Conservation (phyloP, 1,140 invertebrate species). For the Trachymyrmex cornetzi region DNA sequence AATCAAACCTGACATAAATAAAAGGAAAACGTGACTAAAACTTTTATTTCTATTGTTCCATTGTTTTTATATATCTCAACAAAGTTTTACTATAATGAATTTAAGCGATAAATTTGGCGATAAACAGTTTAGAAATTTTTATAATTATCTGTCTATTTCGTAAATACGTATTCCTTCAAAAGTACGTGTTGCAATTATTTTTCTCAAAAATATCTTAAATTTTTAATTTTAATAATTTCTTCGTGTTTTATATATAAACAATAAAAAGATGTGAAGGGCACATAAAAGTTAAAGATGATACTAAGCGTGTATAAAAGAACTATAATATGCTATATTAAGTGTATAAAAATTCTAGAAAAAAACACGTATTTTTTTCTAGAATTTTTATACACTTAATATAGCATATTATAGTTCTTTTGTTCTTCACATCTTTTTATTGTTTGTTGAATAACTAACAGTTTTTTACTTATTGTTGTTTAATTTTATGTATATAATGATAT, state of each 20-base stretch:
- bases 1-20: neutral
- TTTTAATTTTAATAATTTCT: neutral
- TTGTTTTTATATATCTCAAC: neutral
- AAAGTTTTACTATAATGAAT: constrained; percentile 11
- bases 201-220: neutral
- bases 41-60: neutral
- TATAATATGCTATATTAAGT: too few relatives aligned
- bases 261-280: too few relatives aligned
- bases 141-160: neutral
- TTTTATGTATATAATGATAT: neutral
- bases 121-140: neutral
- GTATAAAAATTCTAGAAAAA: too few relatives aligned
- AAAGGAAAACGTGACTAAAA: neutral
- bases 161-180: neutral
- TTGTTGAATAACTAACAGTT: too few relatives aligned
- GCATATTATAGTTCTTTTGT: too few relatives aligned
- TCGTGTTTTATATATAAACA: neutral
- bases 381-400: too few relatives aligned
- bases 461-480: too few relatives aligned
- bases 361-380: too few relatives aligned
- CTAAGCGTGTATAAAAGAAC: too few relatives aligned
- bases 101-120: neutral
- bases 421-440: too few relatives aligned
- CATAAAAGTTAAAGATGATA: too few relatives aligned
- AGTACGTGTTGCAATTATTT: neutral